Evolutionary conservation across 2,888 invertebrate species (phyloP), one percentile per base, ranked within the genome.

Genomic region (Trachelus stipa): DNA sequence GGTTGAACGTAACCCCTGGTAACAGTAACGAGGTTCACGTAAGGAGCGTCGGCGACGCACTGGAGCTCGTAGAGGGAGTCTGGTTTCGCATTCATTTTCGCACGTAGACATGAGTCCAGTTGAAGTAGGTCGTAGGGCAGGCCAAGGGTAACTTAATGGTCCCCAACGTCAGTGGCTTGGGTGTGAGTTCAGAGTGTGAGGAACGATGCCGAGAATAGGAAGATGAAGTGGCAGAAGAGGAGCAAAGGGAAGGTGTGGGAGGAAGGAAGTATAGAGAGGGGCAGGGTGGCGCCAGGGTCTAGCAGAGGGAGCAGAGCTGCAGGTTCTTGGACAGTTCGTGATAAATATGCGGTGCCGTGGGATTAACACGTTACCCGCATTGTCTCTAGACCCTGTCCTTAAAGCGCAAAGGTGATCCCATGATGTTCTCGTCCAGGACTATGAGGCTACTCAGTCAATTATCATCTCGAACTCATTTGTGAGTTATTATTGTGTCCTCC

Each of bases 311-410:
- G 56, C 23, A 56, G 56, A 56, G 56, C 56, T 56, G 56, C 56
- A 56, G 56, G 56, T 77, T 81, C 40, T 84, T 76, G 81, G 81
- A 81, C 81, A 81, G 77, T 69, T 77, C 79, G 74, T 82, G 84
- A 85, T 86, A 83, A 86, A 85, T 85, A 83, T 79, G 81, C 81
- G 81, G 81, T 84, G 81, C 79, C 83, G 75, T 77, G 87, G 84
- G 84, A 86, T 86, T 86, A 71, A 71, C 71, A 71, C 71, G 71
- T 31, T 71, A 31, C 71, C 71, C 71, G 84, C 81, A 85, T 84
- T 84, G 84, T 84, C 84, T 80, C 78, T 79, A 76, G 69, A 76
- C 76, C 37, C 69, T 71, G 76, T 78, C 76, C 71, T 71, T 74
- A 71, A 56, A 23, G 56, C 23, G 56, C 56, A 56, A 56, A 56